Evolutionary conservation across 1,140 invertebrate species (phyloP).

Genomic region (Temnothorax longispinosus): DNA sequence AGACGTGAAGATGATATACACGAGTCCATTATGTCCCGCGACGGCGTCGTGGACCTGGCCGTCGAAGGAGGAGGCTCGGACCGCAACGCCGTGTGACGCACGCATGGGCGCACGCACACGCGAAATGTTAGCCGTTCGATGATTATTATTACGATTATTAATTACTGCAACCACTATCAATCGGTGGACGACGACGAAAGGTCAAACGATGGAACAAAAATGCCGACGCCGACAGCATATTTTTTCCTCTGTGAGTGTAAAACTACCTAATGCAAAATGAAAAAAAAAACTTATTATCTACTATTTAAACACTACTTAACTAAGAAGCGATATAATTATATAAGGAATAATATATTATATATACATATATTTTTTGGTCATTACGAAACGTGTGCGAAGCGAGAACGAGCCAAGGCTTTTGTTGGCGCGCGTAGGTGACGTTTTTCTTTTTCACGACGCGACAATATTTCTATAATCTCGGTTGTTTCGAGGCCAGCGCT

Average conservation of each 20-base stretch:
- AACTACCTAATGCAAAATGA: constrained; percentile 82
- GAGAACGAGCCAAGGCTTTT: constrained; percentile 82
- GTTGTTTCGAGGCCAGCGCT: constrained; percentile 78
- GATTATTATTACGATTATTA: constrained; percentile 61
- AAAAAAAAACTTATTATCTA: constrained; percentile 80
- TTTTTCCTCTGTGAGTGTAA: constrained; percentile 85
- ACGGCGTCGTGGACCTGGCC: not conserved
- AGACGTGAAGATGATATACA: not conserved
- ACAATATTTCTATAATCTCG: constrained; percentile 85
- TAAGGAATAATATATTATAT: constrained; percentile 84
- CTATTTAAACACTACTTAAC: constrained; percentile 85
- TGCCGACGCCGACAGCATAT: constrained; percentile 79
- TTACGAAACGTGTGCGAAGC: constrained; percentile 82
- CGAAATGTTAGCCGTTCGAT: constrained; percentile 55
- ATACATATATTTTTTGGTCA: constrained; percentile 86
- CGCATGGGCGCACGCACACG: constrained; percentile 6
- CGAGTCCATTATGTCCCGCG: not conserved
- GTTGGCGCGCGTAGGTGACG: constrained; percentile 79
- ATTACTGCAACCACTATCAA: constrained; percentile 45
- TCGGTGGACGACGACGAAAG: constrained; percentile 60
- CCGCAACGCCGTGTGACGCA: not conserved
- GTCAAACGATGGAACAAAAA: constrained; percentile 67
- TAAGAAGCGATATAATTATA: constrained; percentile 84
- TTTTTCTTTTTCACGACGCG: constrained; percentile 85
- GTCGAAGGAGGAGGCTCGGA: not conserved